Conservation (phyloP, 2,888 invertebrate genomes). For the Cistogaster globosa region DNA sequence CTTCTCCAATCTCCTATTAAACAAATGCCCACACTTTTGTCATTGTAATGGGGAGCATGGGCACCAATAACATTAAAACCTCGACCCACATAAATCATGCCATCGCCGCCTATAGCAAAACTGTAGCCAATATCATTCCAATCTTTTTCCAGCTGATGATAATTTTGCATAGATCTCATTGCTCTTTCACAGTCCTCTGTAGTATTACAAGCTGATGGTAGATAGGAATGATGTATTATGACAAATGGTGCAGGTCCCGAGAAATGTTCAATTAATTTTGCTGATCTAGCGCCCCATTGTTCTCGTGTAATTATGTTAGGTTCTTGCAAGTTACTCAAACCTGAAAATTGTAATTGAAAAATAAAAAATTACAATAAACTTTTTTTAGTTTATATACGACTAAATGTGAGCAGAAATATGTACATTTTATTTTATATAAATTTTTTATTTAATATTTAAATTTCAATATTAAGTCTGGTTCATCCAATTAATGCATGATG, state of each 20-base stretch:
- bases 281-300: constrained; percentile 85
- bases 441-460: too few species aligned
- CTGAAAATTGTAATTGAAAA: constrained; percentile 71
- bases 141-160: constrained; percentile 85
- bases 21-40: constrained; percentile 88
- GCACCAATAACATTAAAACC: constrained; percentile 89
- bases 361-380: neutral
- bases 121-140: constrained; percentile 90
- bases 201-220: constrained; percentile 86
- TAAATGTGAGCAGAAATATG: too few species aligned
- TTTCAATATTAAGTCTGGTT: too few species aligned
- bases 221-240: constrained; percentile 89
- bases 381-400: too few species aligned
- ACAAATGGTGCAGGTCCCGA: constrained; percentile 86
- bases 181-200: constrained; percentile 84
- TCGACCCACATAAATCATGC: constrained; percentile 87
- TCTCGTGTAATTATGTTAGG: constrained; percentile 81
- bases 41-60: constrained; percentile 88
- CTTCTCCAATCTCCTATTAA: constrained; percentile 89
- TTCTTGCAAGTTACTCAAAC: constrained; percentile 76
- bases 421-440: too few species aligned
- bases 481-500: too few species aligned
- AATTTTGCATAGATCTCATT: constrained; percentile 87
- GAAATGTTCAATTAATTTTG: constrained; percentile 83
- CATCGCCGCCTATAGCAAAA: constrained; percentile 89